Evolutionary conservation across 1,140 invertebrate genomes (phyloP).

Genomic region (Parasteatoda tepidariorum): DNA sequence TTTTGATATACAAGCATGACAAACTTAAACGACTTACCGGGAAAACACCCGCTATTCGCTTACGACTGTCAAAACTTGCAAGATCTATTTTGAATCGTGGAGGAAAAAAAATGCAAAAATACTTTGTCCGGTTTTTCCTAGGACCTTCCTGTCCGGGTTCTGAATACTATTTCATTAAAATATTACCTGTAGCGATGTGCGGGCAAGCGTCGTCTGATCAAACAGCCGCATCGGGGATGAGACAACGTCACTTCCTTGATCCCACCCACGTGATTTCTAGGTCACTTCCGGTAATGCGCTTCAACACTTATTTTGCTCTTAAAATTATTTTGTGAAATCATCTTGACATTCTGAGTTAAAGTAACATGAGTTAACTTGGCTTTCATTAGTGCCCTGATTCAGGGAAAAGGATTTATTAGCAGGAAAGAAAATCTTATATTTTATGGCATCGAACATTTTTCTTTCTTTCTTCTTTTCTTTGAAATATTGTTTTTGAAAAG

Average conservation of each 20-base stretch:
- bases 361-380: no score
- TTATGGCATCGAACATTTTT: no score
- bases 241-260: constrained; percentile 5
- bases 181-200: constrained; percentile 8
- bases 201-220: constrained; percentile 22
- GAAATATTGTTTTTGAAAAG: no score
- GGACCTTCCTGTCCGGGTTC: not conserved
- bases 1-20: not conserved
- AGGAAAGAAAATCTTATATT: no score
- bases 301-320: not conserved
- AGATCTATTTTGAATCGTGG: not conserved
- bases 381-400: no score
- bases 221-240: constrained; percentile 24
- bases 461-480: no score
- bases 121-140: not conserved
- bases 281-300: constrained; percentile 8
- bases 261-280: not conserved
- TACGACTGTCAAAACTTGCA: not conserved
- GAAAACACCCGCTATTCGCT: constrained; percentile 1
- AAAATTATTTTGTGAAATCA: no score
- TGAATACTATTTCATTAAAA: not conserved
- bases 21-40: not conserved
- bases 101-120: not conserved
- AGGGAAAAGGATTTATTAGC: no score
- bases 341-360: no score